Percentiles rank a stretch among this genome's conserved stretches.
Evolutionary conservation across 2,797 vertebrate genomes (phyloP).

Genomic region (Peromyscus melanophrys): DNA sequence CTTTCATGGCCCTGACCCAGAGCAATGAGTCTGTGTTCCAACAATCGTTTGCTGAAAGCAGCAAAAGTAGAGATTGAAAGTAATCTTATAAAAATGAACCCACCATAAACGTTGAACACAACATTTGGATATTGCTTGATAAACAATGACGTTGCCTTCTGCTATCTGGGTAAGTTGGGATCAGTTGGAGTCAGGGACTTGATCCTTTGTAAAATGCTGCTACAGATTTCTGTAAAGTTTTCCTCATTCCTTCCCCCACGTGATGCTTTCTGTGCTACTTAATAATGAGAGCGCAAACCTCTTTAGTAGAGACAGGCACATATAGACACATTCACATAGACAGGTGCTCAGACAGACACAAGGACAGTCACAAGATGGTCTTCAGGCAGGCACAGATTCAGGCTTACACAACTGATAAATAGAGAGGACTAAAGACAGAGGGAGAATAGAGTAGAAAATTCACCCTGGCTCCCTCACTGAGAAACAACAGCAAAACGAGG

Average conservation of each 20-base stretch:
- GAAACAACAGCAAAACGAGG: background rate
- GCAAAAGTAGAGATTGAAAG: background rate
- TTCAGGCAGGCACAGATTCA: background rate
- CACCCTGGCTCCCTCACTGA: background rate
- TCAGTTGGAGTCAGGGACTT: background rate
- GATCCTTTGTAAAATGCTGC: background rate
- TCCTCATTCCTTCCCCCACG: background rate
- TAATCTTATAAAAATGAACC: background rate
- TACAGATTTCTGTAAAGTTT: background rate
- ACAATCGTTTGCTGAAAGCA: background rate
- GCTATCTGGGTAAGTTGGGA: background rate
- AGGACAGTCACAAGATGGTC: background rate
- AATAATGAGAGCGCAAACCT: background rate
- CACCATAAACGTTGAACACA: background rate
- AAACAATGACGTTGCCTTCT: background rate
- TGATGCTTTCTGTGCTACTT: background rate
- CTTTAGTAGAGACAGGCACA: background rate
- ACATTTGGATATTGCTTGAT: background rate
- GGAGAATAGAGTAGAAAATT: background rate
- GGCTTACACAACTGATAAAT: background rate
- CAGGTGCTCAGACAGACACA: background rate
- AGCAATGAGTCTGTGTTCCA: background rate
- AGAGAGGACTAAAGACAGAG: background rate
- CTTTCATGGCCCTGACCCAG: background rate
- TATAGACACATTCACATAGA: background rate